Evolutionary conservation across 2,113 vertebrate species (phyloP), one percentile per base, ranked within the genome.

Genomic region (Chaetodon trifascialis): DNA sequence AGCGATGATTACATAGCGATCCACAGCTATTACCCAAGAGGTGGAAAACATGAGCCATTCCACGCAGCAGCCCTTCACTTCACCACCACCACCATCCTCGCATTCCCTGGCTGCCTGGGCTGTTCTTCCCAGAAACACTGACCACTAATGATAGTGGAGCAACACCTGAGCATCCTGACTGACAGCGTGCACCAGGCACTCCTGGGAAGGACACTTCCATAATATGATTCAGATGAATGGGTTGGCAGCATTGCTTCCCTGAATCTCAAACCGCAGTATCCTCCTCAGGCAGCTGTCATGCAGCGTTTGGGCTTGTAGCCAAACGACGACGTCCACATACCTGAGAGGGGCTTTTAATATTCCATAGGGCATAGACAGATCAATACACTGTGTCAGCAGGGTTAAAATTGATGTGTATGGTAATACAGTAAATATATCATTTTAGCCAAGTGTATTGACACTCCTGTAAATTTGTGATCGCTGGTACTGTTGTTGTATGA

Each of bases 61-160:
- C 73, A 83, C 83, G 49, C 42, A 79, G 62, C 78, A 83, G 70
- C 78, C 76, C 85, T 83, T 83, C 75, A 78, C 21, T 79, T 73
- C 79, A 79, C 62, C 74, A 51, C 65, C 60, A 19, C 62, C n/a
- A 11, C 62, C n/a, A 11, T 76, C 74, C 67, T 54, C 7, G 69
- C 89, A 80, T 90, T 89, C 80, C 62, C 80, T 56, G 30, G 76
- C 71, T 73, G 51, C 46, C 7, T 65, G 76, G 88, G 87, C 66
- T 82, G 86, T 82, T 82, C 66, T 93, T 95, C 91, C 89, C 89
- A 90, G 91, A 94, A 94, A 89, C 88, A 79, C 81, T 92, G 90
- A 89, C 90, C 86, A 86, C 91, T 93, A 94, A 94, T 94, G 87
- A 93, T 86, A 90, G 90, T 83, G 86, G 59, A 91, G 90, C 66